phyloP scores from a whole-genome alignment of 2,113 vertebrate genomes.

The Struthidea cinerea region DNA sequence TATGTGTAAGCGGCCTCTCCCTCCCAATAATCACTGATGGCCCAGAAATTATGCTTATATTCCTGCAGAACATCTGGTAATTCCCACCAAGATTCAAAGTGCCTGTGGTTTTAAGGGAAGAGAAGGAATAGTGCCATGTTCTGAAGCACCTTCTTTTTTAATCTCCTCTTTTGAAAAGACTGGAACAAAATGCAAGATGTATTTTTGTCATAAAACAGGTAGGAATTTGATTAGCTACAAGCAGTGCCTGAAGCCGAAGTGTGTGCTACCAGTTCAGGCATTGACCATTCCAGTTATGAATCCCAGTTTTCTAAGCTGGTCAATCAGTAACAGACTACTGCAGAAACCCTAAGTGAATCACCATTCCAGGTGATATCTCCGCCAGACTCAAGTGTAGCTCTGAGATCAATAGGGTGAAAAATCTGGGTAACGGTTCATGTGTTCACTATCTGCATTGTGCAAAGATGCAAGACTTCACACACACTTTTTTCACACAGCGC shows the following conservation, averaged over 20 bases:
- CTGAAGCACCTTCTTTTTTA: not conserved
- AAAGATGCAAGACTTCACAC: not conserved
- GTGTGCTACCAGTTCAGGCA: not conserved
- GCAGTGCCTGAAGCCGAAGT: not conserved
- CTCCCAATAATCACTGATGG: not conserved
- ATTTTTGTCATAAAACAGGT: not conserved
- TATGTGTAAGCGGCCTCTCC: not conserved
- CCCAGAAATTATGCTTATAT: not conserved
- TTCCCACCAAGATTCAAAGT: not conserved
- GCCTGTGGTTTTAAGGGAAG: not conserved
- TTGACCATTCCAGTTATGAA: not conserved
- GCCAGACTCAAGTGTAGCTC: not conserved
- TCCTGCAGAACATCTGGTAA: fast-evolving
- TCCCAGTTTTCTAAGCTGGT: not conserved
- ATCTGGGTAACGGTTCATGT: not conserved
- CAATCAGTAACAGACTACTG: not conserved
- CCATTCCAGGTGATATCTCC: not conserved
- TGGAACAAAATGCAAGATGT: not conserved
- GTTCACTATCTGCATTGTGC: not conserved
- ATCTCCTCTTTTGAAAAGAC: not conserved
- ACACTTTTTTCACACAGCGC: not conserved
- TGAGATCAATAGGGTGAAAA: not conserved
- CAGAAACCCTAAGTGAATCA: not conserved
- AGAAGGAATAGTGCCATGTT: not conserved
- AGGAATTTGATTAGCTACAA: not conserved